Conservation (phyloP, 2,888 invertebrate genomes). For the Eurytoma adleriae region DNA sequence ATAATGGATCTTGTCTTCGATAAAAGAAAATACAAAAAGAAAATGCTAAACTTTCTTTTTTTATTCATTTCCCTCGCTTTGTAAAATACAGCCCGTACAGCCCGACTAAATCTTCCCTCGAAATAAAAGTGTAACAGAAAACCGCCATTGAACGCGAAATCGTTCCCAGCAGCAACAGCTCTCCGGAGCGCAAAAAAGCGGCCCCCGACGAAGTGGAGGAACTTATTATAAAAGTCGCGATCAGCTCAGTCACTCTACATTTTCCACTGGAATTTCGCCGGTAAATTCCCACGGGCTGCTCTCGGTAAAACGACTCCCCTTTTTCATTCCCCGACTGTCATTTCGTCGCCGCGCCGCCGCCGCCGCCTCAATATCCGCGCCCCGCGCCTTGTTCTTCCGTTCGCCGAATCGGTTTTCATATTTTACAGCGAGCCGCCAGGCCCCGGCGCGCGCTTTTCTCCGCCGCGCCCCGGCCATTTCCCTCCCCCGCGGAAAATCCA, state of each 20-base stretch:
- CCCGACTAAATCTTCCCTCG: background rate
- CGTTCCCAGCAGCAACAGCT: no score
- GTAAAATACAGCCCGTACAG: no score
- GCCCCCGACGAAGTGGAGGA: background rate
- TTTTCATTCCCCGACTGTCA: slow-evolving; percentile 32
- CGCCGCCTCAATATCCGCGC: slow-evolving; percentile 9
- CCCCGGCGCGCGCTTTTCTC: background rate
- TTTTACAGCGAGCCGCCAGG: slow-evolving; percentile 4
- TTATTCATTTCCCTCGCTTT: no score
- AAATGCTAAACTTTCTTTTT: no score
- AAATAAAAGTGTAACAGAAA: no score
- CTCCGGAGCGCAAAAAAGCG: background rate
- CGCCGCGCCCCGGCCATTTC: background rate
- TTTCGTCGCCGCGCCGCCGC: background rate
- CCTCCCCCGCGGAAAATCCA: slow-evolving; percentile 26
- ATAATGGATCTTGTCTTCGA: no score
- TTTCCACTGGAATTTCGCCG: background rate
- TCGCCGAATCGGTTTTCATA: slow-evolving; percentile 48
- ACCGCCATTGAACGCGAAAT: no score
- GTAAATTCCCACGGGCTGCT: background rate
- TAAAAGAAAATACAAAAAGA: no score
- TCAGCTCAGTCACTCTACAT: slow-evolving; percentile 3
- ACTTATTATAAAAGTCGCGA: slow-evolving; percentile 24
- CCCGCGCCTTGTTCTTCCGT: slow-evolving; percentile 28
- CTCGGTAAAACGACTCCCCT: slow-evolving; percentile 16